Evolutionary conservation across 2,797 vertebrate genomes (phyloP), one percentile per base, ranked within the genome.

Genomic region (Catostomus latipinnis): DNA sequence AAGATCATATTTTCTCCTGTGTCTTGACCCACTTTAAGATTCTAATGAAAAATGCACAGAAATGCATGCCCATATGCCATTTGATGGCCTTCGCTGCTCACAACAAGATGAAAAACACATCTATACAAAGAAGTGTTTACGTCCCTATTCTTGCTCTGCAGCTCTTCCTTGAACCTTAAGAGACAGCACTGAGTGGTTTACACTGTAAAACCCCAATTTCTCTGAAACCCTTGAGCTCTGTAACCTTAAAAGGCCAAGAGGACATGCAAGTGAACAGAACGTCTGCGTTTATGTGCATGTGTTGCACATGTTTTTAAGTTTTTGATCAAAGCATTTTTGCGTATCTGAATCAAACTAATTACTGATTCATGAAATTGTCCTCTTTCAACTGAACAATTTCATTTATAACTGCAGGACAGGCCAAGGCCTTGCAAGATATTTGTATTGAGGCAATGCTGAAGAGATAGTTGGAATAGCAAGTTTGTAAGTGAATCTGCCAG

Each of bases 1-100:
- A 13, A 53, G 54, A 11, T 73, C 61, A 54, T 34, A 34, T 34
- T 75, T 57, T 67, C 54, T 81, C 63, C 74, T 49, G 78, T 73
- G 84, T 10, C 71, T 81, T 85, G 81, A 83, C 84, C 82, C 76
- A 83, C 68, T 85, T 85, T 63, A 65, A 70, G 63, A 65, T 57
- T 62, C 79, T 81, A 71, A 62, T 75, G 22, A 81, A 52, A 78
- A 85, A 72, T 75, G 74, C 71, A 79, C 60, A 18, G 8, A 63
- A 22, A 58, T 54, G 45, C n/a, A 8, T 52, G 10, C 13, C 6
- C 16, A 12, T 62, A 43, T 63, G 70, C 46, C 50, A 12, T 63
- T 34, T 50, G 52, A 81, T 52, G 56, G 14, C 61, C 16, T 71
- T 45, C 11, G 22, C 7, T 18, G 18, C 52, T 71, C 54, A 49